A percentile compares a stretch with the other conserved stretches of the same genome.
These are phyloP conservation scores for Echinometra lucunter DNA, from an alignment of 53 echinoderm and acorn worm species.

Conservation along the genomic window DNA sequence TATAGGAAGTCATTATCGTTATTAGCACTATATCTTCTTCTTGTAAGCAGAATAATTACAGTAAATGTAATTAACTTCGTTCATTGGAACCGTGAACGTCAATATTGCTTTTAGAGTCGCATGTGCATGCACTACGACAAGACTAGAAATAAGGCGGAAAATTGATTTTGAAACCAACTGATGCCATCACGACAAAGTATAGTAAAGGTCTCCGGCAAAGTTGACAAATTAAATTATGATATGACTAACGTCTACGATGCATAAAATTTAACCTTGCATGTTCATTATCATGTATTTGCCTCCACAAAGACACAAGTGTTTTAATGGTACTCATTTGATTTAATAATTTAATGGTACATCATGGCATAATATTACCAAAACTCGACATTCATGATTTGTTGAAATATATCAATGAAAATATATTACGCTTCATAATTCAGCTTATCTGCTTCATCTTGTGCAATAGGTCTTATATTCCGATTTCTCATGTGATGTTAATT, in stretches of 20 bases:
- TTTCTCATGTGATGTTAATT: too few relatives aligned
- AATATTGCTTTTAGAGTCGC: not conserved
- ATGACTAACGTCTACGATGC: too few relatives aligned
- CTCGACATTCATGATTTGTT: not conserved
- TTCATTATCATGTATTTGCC: too few relatives aligned
- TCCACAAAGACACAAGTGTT: too few relatives aligned
- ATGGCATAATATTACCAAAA: not conserved
- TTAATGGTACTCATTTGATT: too few relatives aligned
- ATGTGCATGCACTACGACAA: not conserved
- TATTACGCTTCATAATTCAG: too few relatives aligned
- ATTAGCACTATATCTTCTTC: too few relatives aligned
- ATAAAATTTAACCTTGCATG: too few relatives aligned
- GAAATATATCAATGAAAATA: too few relatives aligned
- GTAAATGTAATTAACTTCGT: not conserved
- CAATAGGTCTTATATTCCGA: too few relatives aligned
- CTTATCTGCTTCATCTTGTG: too few relatives aligned
- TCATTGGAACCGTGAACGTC: not conserved
- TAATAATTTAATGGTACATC: not conserved
- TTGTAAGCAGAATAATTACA: too few relatives aligned
- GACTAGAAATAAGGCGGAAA: not conserved
- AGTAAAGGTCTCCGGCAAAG: not conserved
- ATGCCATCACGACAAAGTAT: not conserved
- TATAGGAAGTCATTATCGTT: not conserved
- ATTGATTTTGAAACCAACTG: not conserved
- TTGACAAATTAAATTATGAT: not conserved